Conservation (phyloP, 2,797 vertebrate genomes). For the Varecia variegata region DNA sequence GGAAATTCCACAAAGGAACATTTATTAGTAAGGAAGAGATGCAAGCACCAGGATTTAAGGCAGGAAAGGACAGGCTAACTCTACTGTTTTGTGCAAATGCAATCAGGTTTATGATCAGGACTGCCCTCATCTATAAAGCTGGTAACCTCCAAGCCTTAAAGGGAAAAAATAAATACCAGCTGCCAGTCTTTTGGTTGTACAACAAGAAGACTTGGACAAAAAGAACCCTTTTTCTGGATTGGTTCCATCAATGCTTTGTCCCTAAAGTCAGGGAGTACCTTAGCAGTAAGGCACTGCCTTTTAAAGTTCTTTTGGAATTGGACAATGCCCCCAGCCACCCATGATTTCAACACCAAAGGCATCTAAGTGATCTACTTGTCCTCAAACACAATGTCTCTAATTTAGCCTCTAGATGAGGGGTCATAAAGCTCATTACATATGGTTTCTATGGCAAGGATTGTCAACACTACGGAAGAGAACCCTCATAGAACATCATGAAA, state of each 20-base stretch:
- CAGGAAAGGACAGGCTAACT: not conserved
- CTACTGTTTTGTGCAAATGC: not conserved
- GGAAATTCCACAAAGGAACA: not conserved
- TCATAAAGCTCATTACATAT: not conserved
- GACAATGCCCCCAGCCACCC: not conserved
- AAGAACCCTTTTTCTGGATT: not conserved
- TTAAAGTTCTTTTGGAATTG: not conserved
- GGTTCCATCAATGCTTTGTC: not conserved
- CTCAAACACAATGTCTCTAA: not conserved
- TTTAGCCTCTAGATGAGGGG: not conserved
- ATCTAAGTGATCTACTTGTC: not conserved
- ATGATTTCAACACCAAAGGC: not conserved
- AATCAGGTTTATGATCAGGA: not conserved
- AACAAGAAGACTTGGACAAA: not conserved
- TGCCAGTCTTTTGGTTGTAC: not conserved
- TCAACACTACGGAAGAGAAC: not conserved
- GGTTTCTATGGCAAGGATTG: not conserved
- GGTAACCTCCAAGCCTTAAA: not conserved
- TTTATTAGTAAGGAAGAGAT: not conserved
- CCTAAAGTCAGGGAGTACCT: not conserved
- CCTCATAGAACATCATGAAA: not conserved
- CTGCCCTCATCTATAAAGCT: not conserved
- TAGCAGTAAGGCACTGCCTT: not conserved
- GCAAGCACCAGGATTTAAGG: not conserved
- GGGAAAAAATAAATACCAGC: not conserved